A percentile compares a stretch with the other conserved stretches of the same genome.
These are phyloP conservation scores for Graphium colonna DNA, from an alignment of 2,888 invertebrate species.

Conservation along the genomic window DNA sequence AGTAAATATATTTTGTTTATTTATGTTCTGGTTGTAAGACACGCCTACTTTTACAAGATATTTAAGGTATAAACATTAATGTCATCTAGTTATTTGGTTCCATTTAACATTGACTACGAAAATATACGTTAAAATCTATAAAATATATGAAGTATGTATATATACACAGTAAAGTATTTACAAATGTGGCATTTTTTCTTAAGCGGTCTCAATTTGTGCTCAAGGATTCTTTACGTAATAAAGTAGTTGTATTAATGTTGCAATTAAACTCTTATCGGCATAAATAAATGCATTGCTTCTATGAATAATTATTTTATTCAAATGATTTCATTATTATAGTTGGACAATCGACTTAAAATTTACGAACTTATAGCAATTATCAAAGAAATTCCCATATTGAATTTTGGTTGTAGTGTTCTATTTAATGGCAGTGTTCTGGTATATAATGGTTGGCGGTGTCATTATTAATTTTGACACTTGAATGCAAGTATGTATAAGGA, in stretches of 20 bases:
- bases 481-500: constrained; percentile 4
- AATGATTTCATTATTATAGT: neutral
- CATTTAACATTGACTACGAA: constrained; percentile 76
- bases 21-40: constrained; percentile 29
- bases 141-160: constrained; percentile 39
- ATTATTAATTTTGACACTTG: constrained; percentile 1
- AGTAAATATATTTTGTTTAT: constrained; percentile 24
- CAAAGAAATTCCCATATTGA: too few species aligned
- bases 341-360: neutral
- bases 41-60: constrained; percentile 25
- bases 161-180: constrained; percentile 63
- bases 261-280: too few species aligned
- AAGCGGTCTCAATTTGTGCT: too few species aligned
- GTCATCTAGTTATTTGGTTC: constrained; percentile 70
- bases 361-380: too few species aligned
- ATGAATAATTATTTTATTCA: constrained; percentile 33
- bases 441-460: constrained; percentile 21
- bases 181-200: constrained; percentile 39
- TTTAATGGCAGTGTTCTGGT: constrained; percentile 44
- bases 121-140: constrained; percentile 72
- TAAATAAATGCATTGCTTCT: too few species aligned
- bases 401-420: neutral
- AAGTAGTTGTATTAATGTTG: too few species aligned
- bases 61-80: constrained; percentile 31
- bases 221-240: neutral